Evolutionary conservation across 2,888 invertebrate genomes (phyloP), one percentile per base, ranked within the genome.

Genomic region (Chaitophorus viminalis): DNA sequence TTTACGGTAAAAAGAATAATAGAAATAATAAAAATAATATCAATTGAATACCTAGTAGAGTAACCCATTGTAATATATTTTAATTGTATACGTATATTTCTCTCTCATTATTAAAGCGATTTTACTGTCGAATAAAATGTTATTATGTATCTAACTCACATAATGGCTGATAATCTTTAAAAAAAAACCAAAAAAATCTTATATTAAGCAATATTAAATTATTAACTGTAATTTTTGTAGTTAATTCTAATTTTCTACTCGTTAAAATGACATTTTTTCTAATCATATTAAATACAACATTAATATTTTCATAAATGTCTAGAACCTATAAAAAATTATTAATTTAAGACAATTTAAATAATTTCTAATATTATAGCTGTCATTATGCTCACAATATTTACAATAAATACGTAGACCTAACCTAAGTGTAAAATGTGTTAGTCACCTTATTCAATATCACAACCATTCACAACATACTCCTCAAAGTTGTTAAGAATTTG

Each of bases 1-100:
- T 60, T 60, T 83, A 60, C 3, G 39, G n/a, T 82, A 52, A 83
- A 83, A 11, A 68, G n/a, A 74, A 83, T 39, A 75, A 29, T 81
- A 31, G 31, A 46, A 39, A 68, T 36, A 33, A 65, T 46, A n/a
- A 8, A 46, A 79, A 65, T 82, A 72, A 72, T 82, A 82, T 74
- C 74, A 82, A 74, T 82, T 82, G 72, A 74, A n/a, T n/a, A n/a
- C n/a, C n/a, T n/a, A 74, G 31, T 54, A 33, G 25, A 70, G 8
- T 46, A 14, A 14, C 11, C 2, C 11, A 14, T 2, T 46, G n/a
- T 31, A 31, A 77, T 81, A 81, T 8, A 36, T 70, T 52, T 29
- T 70, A 46, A 8, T 82, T 46, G n/a, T n/a, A 1, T 31, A 78
- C 4, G 1, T 36, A 14, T 36, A 70, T 14, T 46, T 36, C 4